These are phyloP conservation scores for Dasyurus viverrinus DNA, from an alignment of 2,113 vertebrate genomes.

Conservation along the genomic window DNA sequence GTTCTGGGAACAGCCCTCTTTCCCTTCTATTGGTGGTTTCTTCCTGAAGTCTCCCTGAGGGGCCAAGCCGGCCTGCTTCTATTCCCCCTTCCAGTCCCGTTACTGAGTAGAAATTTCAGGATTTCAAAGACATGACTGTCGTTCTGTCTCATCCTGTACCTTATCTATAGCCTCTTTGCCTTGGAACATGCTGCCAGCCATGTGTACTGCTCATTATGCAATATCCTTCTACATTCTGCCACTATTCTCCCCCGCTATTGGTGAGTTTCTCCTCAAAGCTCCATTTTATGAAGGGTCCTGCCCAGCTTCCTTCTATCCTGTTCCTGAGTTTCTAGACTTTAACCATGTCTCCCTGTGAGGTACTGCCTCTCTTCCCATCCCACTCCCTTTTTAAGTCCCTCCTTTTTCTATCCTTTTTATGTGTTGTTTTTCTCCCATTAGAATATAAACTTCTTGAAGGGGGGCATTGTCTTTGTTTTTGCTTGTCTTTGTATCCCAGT, in stretches of 20 bases:
- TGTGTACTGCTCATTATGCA: background rate
- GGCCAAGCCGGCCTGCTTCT: background rate
- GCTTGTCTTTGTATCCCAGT: background rate
- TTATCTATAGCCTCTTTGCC: background rate
- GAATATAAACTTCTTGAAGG: background rate
- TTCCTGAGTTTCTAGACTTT: background rate
- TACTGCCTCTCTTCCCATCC: background rate
- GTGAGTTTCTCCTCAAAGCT: background rate
- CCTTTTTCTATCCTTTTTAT: background rate
- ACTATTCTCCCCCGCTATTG: background rate
- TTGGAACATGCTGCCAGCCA: background rate
- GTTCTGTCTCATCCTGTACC: background rate
- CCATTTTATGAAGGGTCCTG: background rate
- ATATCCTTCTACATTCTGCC: background rate
- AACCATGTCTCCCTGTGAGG: background rate
- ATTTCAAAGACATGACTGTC: background rate
- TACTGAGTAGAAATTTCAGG: background rate
- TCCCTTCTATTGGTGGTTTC: background rate
- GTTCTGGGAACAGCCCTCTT: background rate
- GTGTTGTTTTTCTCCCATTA: background rate
- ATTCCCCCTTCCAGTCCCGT: background rate
- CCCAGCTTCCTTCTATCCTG: background rate
- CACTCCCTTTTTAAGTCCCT: background rate
- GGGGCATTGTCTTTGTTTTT: background rate
- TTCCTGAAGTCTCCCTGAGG: background rate